Evolutionary conservation across 2,888 invertebrate genomes (phyloP), one percentile per base, ranked within the genome.

Genomic region (Drosophila falleni): DNA sequence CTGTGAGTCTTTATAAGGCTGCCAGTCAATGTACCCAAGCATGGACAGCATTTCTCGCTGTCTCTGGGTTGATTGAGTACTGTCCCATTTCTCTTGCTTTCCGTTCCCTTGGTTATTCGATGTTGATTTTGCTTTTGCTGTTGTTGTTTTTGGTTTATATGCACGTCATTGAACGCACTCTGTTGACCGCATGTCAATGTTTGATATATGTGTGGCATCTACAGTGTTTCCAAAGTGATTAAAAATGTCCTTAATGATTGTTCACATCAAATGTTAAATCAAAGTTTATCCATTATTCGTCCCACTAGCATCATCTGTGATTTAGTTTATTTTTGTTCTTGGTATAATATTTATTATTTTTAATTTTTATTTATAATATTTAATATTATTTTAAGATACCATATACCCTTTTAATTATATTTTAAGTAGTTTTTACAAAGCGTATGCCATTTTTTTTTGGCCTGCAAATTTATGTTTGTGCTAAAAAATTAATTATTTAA

Each of bases 141-240:
- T 55, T 64, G 42, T 59, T 55, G 63, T 50, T 64, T 66, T 73
- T 37, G 72, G 65, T 73, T 81, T 87, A 85, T 85, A 89, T 89
- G 86, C 88, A 87, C 89, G 84, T 89, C 84, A 85, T 89, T 85
- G 84, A 73, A 85, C 89, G 84, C 89, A 85, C 89, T 85, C 89
- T 89, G 80, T 82, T 88, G 89, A 86, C 86, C 86, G 81, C 86
- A 88, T 67, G 86, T 86, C 90, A 88, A 88, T 89, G 74, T 53
- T 74, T 80, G 89, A 85, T 82, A 77, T 67, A 84, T 74, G 69
- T 44, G 33, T 44, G 55, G 42, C 70, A 15, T 47, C 9, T 16
- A 89, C 86, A 70, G 86, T 84, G 87, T 75, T 33, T 8, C 3
- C 3, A 46, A 55, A 47, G 13, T 1, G 11, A 9, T 29, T 9